phyloP scores from a whole-genome alignment of 2,113 vertebrate genomes.

The Pluvianellus socialis region DNA sequence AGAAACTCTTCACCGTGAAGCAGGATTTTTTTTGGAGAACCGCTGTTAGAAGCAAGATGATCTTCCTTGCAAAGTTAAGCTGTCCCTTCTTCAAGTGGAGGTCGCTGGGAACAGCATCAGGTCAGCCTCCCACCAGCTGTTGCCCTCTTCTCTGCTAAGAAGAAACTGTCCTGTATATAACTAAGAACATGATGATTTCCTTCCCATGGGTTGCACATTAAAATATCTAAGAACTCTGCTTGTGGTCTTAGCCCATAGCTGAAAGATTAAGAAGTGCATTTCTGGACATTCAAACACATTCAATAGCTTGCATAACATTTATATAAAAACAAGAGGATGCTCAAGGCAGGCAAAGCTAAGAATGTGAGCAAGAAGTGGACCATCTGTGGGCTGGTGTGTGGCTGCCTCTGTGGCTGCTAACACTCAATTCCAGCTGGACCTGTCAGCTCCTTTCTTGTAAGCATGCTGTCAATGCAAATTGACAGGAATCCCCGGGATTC shows the following conservation, averaged over 20 bases:
- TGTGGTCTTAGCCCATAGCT: background rate
- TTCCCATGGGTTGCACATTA: background rate
- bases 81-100: background rate
- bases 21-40: background rate
- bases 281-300: background rate
- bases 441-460: background rate
- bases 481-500: background rate
- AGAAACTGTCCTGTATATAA: background rate
- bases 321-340: background rate
- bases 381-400: background rate
- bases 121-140: background rate
- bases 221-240: background rate
- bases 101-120: background rate
- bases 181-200: background rate
- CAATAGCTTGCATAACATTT: background rate
- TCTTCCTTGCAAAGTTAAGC: background rate
- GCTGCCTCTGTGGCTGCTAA: background rate
- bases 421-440: background rate
- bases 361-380: background rate
- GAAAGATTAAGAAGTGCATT: background rate
- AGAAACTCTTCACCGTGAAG: background rate
- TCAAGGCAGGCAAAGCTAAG: background rate
- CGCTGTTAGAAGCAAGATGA: background rate
- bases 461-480: slow-evolving; percentile 1
- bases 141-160: background rate